These are phyloP conservation scores for Hypsibius dujardini DNA, from an alignment of 1,140 invertebrate genomes.

Conservation along the genomic window DNA sequence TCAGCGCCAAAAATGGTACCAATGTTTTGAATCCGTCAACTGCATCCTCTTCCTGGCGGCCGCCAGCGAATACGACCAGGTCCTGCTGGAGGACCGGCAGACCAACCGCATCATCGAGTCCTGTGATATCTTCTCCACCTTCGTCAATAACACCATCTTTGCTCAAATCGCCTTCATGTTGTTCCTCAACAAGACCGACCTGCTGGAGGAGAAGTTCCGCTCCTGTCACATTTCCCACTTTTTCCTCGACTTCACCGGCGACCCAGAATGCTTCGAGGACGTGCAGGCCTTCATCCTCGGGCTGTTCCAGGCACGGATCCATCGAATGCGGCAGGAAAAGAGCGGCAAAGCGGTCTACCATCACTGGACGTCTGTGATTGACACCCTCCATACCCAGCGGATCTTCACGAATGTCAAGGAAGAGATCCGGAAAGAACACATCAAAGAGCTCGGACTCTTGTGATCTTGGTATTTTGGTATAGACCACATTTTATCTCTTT, in stretches of 20 bases:
- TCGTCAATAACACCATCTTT: conserved; percentile 87
- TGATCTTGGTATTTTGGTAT: too few relatives aligned
- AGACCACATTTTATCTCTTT: too few relatives aligned
- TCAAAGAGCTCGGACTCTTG: too few relatives aligned
- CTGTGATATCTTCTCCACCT: conserved; percentile 88
- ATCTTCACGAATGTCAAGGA: conserved; percentile 95
- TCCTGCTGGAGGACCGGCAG: conserved; percentile 76
- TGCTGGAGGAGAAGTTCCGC: conserved; percentile 70
- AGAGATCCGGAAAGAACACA: conserved; percentile 66
- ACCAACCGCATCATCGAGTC: conserved; percentile 87
- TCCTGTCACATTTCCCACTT: conserved; percentile 41
- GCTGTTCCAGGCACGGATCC: conserved; percentile 78
- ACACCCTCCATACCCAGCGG: conserved; percentile 90
- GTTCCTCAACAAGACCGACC: conserved; percentile 92
- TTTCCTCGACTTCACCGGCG: conserved; percentile 67
- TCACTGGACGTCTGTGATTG: conserved; percentile 92
- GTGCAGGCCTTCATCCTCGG: conserved; percentile 73
- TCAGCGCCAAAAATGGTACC: conserved; percentile 91
- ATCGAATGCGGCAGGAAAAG: conserved; percentile 38
- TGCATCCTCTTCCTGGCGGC: conserved; percentile 90
- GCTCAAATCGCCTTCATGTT: conserved; percentile 81
- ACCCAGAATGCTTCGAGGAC: conserved; percentile 62
- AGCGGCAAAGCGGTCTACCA: conserved; percentile 61
- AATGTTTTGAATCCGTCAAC: conserved; percentile 88
- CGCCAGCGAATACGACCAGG: conserved; percentile 87